Evolutionary conservation across 2,888 invertebrate genomes (phyloP), one percentile per base, ranked within the genome.

Genomic region (Volucella bombylans): DNA sequence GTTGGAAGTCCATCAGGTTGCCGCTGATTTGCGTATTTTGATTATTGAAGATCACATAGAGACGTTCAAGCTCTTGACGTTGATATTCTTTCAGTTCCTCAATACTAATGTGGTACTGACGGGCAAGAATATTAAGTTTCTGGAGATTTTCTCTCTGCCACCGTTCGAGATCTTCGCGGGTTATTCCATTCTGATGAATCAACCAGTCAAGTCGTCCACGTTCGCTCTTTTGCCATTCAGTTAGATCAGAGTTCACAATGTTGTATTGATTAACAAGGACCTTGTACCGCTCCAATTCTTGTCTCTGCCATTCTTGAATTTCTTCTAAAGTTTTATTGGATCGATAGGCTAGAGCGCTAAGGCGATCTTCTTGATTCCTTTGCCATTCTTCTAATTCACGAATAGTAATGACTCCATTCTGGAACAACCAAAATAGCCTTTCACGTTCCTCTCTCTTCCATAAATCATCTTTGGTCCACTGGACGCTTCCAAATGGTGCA

Each of bases 371-470:
- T 39, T 91, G 90, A 78, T 90, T 89, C 4, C 87, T 88, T 69
- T 91, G 90, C 91, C 91, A 91, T 12, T 88, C 89, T 55, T 89
- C 89, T 2, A 91, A 79, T 0, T 88, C 87, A 43, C 89, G 89
- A 0, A 88, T 87, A 0, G 88, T 87, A 0, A 88, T 87, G 9
- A 82, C 71, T 0, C 86, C 87, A 10, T 87, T 86, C 18, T 87
- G 87, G 67, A 91, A 83, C 38, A 89, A 88, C 91, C 91, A 91
- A 64, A 90, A 91, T 59, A 91, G 88, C 11, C 89, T 89, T 67
- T 91, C 91, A 31, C 91, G 90, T 82, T 91, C 91, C 57, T 90
- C 89, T 1, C 90, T 89, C 81, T 91, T 90, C 91, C 91, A 91
- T 11, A 89, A 88, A 41, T 90, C 91, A 41, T 90, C 90, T 4